These are phyloP conservation scores for Donacobius atricapilla DNA, from an alignment of 2,113 vertebrate species.

Conservation along the genomic window DNA sequence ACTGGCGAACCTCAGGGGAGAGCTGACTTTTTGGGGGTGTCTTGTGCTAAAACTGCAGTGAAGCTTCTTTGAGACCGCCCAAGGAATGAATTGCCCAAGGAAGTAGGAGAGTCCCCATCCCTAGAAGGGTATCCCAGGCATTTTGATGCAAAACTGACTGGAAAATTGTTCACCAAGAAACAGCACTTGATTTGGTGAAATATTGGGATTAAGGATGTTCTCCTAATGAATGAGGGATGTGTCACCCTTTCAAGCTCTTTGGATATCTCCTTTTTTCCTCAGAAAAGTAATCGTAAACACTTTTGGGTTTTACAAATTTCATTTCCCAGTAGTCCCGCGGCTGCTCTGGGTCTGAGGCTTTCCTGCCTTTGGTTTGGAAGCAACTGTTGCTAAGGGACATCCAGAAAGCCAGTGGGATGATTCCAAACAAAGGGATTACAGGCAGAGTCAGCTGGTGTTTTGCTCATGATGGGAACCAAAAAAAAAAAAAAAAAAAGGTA, in stretches of 20 bases:
- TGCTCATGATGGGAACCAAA: neutral
- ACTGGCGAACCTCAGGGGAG: neutral
- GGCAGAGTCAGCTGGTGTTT: neutral
- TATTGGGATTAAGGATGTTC: neutral
- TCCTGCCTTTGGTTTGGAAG: neutral
- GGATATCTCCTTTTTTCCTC: neutral
- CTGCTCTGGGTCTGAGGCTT: neutral
- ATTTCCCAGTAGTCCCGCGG: fast-evolving
- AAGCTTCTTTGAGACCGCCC: neutral
- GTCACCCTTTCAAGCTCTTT: neutral
- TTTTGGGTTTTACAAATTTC: neutral
- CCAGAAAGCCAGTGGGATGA: neutral
- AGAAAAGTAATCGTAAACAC: neutral
- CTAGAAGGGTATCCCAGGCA: neutral
- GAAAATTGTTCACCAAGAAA: neutral
- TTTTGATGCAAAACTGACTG: neutral
- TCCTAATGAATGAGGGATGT: neutral
- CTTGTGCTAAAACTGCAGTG: neutral
- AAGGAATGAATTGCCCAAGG: no score
- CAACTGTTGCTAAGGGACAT: neutral
- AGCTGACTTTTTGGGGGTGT: neutral
- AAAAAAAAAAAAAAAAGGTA: neutral
- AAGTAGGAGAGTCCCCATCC: neutral
- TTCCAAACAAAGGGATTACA: neutral
- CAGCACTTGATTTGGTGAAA: neutral